A percentile compares a stretch with the other conserved stretches of the same genome.
phyloP scores from a whole-genome alignment of 2,888 invertebrate genomes.

The Ecliptopera silaceata region DNA sequence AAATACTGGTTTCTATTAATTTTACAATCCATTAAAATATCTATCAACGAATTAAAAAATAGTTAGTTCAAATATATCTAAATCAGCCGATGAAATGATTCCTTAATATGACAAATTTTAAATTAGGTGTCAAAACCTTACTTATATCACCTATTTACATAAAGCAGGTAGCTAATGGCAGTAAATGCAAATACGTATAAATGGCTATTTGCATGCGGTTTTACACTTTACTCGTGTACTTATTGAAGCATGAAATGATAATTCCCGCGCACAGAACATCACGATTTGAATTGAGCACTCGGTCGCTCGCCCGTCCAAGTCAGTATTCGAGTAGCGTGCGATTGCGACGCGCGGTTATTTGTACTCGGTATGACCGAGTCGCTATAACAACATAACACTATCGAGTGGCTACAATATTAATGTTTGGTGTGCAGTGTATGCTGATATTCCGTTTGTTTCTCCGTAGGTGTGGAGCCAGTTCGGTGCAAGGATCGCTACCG shows the following conservation, averaged over 20 bases:
- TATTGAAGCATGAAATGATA: conserved; percentile 73
- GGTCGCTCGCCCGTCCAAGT: conserved; percentile 41
- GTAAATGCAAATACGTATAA: conserved; percentile 39
- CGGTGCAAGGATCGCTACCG: conserved; percentile 52
- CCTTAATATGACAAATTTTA: background rate
- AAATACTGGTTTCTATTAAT: background rate
- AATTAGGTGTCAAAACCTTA: background rate
- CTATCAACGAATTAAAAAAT: background rate
- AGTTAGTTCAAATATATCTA: too few relatives aligned
- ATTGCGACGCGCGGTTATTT: conserved; percentile 45
- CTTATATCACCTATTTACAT: conserved; percentile 10
- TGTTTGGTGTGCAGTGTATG: conserved; percentile 61
- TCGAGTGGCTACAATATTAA: conserved; percentile 54
- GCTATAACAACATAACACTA: conserved; percentile 37
- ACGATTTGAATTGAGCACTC: conserved; percentile 58
- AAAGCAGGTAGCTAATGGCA: conserved; percentile 24
- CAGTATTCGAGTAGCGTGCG: conserved; percentile 67
- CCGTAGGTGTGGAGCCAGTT: conserved; percentile 64
- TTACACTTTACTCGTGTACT: conserved; percentile 69
- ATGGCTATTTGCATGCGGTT: conserved; percentile 65
- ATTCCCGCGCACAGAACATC: conserved; percentile 55
- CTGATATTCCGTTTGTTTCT: conserved; percentile 67
- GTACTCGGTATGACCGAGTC: conserved; percentile 31
- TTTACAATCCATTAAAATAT: background rate
- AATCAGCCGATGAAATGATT: background rate